These are phyloP conservation scores for Gymnobelideus leadbeateri DNA, from an alignment of 2,113 vertebrate genomes.

Conservation along the genomic window DNA sequence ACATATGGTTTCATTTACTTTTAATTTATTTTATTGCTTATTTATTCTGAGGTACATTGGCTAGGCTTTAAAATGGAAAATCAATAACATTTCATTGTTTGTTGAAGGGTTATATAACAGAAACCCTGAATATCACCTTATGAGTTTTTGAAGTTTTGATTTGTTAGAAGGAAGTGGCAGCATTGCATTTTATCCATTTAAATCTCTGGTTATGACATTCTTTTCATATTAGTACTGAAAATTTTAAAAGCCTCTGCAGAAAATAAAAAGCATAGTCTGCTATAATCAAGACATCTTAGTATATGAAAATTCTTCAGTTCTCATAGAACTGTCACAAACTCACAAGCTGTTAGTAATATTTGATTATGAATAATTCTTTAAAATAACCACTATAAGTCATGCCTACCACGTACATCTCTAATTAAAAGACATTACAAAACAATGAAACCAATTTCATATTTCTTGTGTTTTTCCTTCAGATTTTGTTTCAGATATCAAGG, in stretches of 20 bases:
- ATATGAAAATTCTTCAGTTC: slow-evolving; percentile 62
- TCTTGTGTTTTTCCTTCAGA: slow-evolving; percentile 49
- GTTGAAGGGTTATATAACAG: slow-evolving; percentile 51
- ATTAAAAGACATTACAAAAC: slow-evolving; percentile 45
- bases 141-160: slow-evolving; percentile 68
- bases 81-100: slow-evolving; percentile 40
- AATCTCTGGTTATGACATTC: slow-evolving; percentile 55
- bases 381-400: slow-evolving; percentile 39
- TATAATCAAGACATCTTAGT: slow-evolving; percentile 55
- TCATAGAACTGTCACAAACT: slow-evolving; percentile 45
- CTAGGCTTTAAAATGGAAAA: slow-evolving; percentile 38
- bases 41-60: neutral
- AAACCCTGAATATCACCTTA: slow-evolving; percentile 56
- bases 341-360: slow-evolving; percentile 63
- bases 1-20: slow-evolving; percentile 54
- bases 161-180: slow-evolving; percentile 29
- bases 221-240: slow-evolving; percentile 59
- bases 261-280: slow-evolving; percentile 67
- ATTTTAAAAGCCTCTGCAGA: slow-evolving; percentile 54
- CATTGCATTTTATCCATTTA: slow-evolving; percentile 47
- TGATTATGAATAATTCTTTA: slow-evolving; percentile 64
- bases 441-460: neutral
- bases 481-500: slow-evolving; percentile 33
- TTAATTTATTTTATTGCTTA: slow-evolving; percentile 53
- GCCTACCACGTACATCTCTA: neutral